A percentile compares a stretch with the other conserved stretches of the same genome.
These are phyloP conservation scores for Hydrotaea diabolus DNA, from an alignment of 2,888 invertebrate genomes.

Conservation along the genomic window DNA sequence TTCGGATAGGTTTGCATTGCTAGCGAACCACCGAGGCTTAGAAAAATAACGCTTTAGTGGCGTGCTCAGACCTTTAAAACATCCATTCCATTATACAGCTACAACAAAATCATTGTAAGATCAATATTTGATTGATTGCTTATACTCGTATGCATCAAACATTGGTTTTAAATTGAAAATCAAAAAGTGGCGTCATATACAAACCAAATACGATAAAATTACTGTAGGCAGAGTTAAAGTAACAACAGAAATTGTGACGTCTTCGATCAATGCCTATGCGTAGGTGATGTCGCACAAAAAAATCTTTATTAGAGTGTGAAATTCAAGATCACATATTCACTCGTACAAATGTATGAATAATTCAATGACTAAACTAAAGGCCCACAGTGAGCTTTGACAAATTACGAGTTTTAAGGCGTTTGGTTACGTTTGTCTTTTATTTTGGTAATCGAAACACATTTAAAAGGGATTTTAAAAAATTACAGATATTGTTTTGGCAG, in stretches of 20 bases:
- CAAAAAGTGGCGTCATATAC: not conserved
- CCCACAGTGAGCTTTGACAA: conserved; percentile 16
- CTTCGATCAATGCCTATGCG: conserved; percentile 1
- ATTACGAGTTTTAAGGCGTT: not conserved
- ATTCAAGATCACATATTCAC: not conserved
- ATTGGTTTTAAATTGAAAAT: no score
- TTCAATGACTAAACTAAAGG: not conserved
- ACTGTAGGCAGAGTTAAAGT: not conserved
- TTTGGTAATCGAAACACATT: no score
- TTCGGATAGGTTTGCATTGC: no score
- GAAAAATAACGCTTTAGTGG: no score
- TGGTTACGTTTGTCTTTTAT: no score
- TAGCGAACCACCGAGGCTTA: no score
- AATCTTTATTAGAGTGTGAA: not conserved
- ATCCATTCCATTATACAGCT: no score
- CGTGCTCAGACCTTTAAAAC: no score
- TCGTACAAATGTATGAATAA: conserved; percentile 1
- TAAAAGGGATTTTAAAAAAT: no score
- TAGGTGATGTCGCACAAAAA: not conserved
- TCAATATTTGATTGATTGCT: not conserved
- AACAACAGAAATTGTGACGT: not conserved
- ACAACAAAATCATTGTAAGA: no score
- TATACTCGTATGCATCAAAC: not conserved
- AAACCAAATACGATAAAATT: not conserved
- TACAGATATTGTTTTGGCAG: no score